Evolutionary conservation across 2,113 vertebrate genomes (phyloP), one percentile per base, ranked within the genome.

Genomic region (Haemorhous mexicanus): DNA sequence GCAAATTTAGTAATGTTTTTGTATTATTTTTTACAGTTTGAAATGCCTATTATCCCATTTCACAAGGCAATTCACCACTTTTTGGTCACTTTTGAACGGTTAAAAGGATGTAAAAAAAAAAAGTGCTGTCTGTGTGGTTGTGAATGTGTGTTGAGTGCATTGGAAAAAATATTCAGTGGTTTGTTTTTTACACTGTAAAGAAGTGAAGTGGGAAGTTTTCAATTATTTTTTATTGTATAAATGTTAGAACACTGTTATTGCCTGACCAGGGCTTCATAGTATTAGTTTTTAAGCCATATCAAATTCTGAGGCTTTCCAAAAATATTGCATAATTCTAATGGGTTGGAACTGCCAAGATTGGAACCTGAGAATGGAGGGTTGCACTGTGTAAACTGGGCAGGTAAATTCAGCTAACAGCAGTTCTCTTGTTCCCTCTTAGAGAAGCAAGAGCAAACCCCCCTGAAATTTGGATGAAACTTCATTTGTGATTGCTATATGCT

Each of bases 401-500:
- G 32, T 75, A 50, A 32, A 7, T 32, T 78, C 43, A 79, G 10
- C n/a, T 56, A 33, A 32, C 67, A 73, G 26, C 16, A 49, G 21
- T 43, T 84, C 76, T 89, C 56, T 28, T 59, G 16, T 74, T 81
- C 63, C 88, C 11, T 64, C n/a, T 68, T 72, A 46, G 3, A 66
- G 37, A 52, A 49, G 32, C 5, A 70, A 58, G 11, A 64, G 9
- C 3, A 87, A 52, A 4, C 1, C 0, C 2, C 3, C 18, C 10
- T 12, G 8, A 76, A 43, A 74, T 75, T 33, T 69, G n/a, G 13
- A 19, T 72, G 23, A 52, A 41, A 61, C 13, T 67, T 78, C 27
- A 9, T 64, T 75, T 67, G 9, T 26, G 27, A 23, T 87, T 55
- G n/a, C 39, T 74, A 63, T 52, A 44, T 94, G 11, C 3, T 30